Evolutionary conservation across 2,797 vertebrate genomes (phyloP), one percentile per base, ranked within the genome.

Genomic region (Miichthys miiuy): DNA sequence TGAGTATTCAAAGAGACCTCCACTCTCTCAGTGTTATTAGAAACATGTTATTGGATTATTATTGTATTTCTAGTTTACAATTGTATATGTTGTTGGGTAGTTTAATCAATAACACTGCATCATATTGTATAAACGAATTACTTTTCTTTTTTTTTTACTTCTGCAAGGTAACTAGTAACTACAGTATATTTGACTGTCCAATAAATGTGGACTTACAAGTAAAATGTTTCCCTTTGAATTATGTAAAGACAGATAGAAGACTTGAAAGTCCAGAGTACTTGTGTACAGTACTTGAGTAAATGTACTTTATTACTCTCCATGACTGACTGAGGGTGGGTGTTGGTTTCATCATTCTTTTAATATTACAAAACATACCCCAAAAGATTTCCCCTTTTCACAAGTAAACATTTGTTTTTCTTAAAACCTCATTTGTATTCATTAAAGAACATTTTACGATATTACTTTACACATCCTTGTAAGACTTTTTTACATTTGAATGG

Each of bases 401-500:
- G 21, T 54, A 30, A 23, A 18, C 16, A n/a, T n/a, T 30, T 20
- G 3, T 2, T 48, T 62, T 68, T 62, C 27, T 56, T 30, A 20
- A 47, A 25, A 10, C 8, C 8, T 67, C n/a, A 38, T 47, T 62
- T 76, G 17, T 0, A 14, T 17, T 41, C 1, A 47, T 4, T 34
- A 21, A 17, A 66, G 2, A 50, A 38, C 10, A 18, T 20, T 9
- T 11, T 47, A 17, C 46, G 1, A 42, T 4, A 16, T 72, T 20
- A 2, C 20, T 68, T 10, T 23, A 71, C 50, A 52, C 11, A 1
- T 13, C 30, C 34, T 9, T 55, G 14, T n/a, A n/a, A 3, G 5
- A 2, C 17, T 65, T 79, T 68, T 12, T 60, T 79, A 62, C 6
- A 61, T 79, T 77, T 57, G 20, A 42, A 65, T 60, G 0, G 38